Evolutionary conservation across 2,888 invertebrate genomes (phyloP).

Genomic region (Drosophila stalkeri): DNA sequence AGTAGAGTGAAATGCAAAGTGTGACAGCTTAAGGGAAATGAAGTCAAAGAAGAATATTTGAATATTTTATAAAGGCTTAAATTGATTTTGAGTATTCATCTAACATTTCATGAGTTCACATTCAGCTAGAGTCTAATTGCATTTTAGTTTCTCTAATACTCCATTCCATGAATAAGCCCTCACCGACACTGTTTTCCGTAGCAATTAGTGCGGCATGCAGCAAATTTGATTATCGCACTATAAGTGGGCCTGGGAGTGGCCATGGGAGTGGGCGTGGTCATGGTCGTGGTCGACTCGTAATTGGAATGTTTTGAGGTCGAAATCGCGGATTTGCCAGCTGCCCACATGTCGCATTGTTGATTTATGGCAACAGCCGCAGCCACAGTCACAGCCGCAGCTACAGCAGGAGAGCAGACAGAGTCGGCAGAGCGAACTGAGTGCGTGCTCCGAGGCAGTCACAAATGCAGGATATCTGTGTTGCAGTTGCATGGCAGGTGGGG

Average conservation of each 20-base stretch:
- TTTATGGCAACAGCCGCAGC: conserved; percentile 39
- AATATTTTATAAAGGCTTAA: not conserved
- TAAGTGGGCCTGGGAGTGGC: not conserved
- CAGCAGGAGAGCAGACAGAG: not conserved
- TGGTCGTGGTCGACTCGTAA: conserved; percentile 33
- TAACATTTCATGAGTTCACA: not conserved
- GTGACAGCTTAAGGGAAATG: not conserved
- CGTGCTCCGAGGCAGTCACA: conserved; percentile 19
- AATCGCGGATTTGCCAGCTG: conserved; percentile 44
- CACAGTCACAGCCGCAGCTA: not conserved
- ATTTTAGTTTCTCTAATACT: not conserved
- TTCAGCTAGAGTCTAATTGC: not conserved
- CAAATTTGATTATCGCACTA: conserved; percentile 44
- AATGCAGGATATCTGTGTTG: conserved; percentile 18
- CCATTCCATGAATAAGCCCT: not conserved
- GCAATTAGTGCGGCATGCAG: conserved; percentile 46
- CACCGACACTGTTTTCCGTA: conserved; percentile 5
- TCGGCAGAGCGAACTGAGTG: conserved; percentile 4
- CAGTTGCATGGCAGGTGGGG: conserved; percentile 25
- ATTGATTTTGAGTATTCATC: not conserved
- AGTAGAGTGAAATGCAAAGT: not conserved
- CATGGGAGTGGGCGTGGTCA: not conserved
- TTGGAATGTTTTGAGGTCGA: conserved; percentile 66
- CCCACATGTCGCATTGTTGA: conserved; percentile 69
- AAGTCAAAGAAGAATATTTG: not conserved